Conservation (phyloP, 2,113 vertebrate genomes). For the Cricetomys ansorgei region DNA sequence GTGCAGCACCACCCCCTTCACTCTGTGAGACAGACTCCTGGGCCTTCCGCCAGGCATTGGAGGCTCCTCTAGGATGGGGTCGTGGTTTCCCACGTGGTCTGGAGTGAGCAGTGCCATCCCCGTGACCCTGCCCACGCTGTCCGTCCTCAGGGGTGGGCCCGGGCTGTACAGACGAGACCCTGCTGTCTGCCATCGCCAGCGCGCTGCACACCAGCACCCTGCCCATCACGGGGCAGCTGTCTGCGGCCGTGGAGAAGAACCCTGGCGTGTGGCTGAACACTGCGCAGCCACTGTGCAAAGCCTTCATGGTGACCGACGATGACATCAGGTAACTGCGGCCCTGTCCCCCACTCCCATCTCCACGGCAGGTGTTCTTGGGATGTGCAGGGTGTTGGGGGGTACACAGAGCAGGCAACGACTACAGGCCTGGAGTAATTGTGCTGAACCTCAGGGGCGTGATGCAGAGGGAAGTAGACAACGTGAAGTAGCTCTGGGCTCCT, state of each 20-base stretch:
- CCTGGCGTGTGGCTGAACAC: constrained; percentile 99
- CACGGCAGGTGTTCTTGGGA: background rate
- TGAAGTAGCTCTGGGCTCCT: too few relatives aligned
- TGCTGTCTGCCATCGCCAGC: constrained; percentile 97
- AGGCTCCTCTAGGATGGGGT: background rate
- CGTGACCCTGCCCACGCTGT: background rate
- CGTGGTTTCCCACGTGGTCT: too few relatives aligned
- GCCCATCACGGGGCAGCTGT: constrained; percentile 98
- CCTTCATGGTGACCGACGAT: constrained; percentile 98
- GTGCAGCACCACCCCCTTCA: too few relatives aligned
- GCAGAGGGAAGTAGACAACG: accelerated
- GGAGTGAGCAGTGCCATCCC: too few relatives aligned
- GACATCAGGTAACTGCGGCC: constrained; percentile 94
- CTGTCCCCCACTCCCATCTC: too few relatives aligned
- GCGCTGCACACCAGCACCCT: constrained; percentile 97
- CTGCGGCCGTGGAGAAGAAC: constrained; percentile 98
- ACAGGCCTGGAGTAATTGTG: too few relatives aligned
- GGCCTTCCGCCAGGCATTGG: too few relatives aligned
- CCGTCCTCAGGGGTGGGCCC: constrained; percentile 93
- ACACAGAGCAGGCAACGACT: too few relatives aligned
- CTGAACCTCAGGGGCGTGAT: too few relatives aligned
- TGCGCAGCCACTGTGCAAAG: constrained; percentile 97
- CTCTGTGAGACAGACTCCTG: too few relatives aligned
- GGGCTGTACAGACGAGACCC: constrained; percentile 97
- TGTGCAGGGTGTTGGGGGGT: background rate